Evolutionary conservation across 2,113 vertebrate species (phyloP), one percentile per base, ranked within the genome.

Genomic region (Entosphenus tridentatus): DNA sequence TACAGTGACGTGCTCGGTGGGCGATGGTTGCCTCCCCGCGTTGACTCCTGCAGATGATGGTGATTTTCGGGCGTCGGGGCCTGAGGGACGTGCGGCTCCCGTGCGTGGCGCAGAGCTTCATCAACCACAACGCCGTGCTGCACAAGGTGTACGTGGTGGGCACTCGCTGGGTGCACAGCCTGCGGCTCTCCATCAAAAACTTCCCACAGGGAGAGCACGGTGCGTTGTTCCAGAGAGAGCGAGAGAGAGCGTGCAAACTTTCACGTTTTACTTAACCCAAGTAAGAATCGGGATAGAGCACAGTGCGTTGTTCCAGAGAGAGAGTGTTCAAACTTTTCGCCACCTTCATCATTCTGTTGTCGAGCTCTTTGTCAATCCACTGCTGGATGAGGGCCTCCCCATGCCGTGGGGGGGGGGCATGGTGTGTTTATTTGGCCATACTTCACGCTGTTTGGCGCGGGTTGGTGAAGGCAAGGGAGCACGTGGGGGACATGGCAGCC

Each of bases 131-230:
- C 1, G 82, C 81, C 1, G 74, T 80, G 12, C 77, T 84, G 54
- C 77, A 83, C 72, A 83, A 84, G 69, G 78, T 83, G 69, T 84
- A 82, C 70, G 80, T 83, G n/a, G 77, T 21, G 83, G 83, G 16
- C n/a, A 77, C 80, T 71, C 72, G 7, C 78, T 81, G 73, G 81
- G 78, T 73, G 77, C 77, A 0, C 80, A 83, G 13, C 77, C 39
- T 81, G 71, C 78, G 82, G 39, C 81, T 82, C 1, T 84, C 82
- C 1, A 75, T 84, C 57, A 83, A 78, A 74, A 82, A 84, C 75
- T 83, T 83, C 70, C 76, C 79, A 16, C 57, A 74, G 1, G 81
- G 82, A 5, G 78, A 80, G 67, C 77, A 79, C 67, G 79, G 82
- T 82, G 56, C 39, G 39, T 39, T 39, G 39, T 7, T 39, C 39